These are phyloP conservation scores for Lepeophtheirus salmonis DNA, from an alignment of 1,140 invertebrate species.

Conservation along the genomic window DNA sequence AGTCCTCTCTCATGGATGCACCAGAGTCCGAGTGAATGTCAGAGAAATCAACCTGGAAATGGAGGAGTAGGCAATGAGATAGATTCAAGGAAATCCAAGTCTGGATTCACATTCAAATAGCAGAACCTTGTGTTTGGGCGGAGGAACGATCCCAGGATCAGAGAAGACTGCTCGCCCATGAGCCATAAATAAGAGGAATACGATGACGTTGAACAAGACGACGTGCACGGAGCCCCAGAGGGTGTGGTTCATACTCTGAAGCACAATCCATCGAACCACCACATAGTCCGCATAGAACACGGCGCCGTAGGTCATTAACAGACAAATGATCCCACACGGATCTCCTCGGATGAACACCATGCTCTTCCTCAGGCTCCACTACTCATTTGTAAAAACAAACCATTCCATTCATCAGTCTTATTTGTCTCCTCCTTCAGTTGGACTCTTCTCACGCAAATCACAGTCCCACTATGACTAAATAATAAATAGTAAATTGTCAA, in stretches of 20 bases:
- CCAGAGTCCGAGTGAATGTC: conserved; percentile 46
- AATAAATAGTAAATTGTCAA: too few relatives aligned
- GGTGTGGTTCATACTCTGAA: conserved; percentile 31
- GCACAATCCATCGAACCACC: conserved; percentile 60
- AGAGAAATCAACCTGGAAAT: conserved; percentile 57
- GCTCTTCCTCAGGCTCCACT: too few relatives aligned
- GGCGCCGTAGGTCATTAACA: conserved; percentile 58
- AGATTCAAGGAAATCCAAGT: neutral
- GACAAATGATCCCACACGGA: conserved; percentile 69
- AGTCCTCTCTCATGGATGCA: conserved; percentile 39
- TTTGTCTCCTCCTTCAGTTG: too few relatives aligned
- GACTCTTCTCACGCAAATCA: too few relatives aligned
- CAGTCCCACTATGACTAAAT: too few relatives aligned
- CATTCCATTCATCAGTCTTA: too few relatives aligned
- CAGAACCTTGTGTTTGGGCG: conserved; percentile 55
- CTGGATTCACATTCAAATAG: conserved; percentile 62
- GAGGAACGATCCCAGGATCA: conserved; percentile 67
- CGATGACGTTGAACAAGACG: conserved; percentile 54
- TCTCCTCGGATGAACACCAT: conserved; percentile 43
- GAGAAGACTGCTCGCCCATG: conserved; percentile 65
- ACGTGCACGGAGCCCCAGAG: conserved; percentile 66
- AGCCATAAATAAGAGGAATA: conserved; percentile 52
- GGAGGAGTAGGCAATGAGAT: neutral
- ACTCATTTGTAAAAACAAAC: too few relatives aligned
- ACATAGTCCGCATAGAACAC: conserved; percentile 81